phyloP scores from a whole-genome alignment of 2,888 invertebrate species.

The Nomada flava region DNA sequence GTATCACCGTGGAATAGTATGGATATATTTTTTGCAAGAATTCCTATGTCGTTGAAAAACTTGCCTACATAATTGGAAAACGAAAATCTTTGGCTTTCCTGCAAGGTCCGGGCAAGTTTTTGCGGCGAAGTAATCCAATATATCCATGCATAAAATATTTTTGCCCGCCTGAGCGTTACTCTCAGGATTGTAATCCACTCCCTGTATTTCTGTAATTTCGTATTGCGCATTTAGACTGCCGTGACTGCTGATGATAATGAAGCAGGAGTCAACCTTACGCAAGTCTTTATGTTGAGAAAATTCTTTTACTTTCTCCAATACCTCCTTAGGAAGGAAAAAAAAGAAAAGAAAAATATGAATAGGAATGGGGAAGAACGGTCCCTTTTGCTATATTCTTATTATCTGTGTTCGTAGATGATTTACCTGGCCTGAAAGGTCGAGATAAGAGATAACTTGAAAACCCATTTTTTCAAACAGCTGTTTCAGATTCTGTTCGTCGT shows the following conservation, averaged over 20 bases:
- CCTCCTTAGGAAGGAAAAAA: slow-evolving; percentile 70
- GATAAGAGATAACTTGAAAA: slow-evolving; percentile 71
- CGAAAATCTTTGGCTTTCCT: slow-evolving; percentile 87
- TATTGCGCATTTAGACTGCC: slow-evolving; percentile 70
- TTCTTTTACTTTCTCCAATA: slow-evolving; percentile 66
- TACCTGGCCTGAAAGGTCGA: slow-evolving; percentile 76
- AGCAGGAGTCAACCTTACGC: slow-evolving; percentile 77
- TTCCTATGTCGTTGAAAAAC: slow-evolving; percentile 10
- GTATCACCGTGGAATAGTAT: neutral
- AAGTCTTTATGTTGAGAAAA: slow-evolving; percentile 75
- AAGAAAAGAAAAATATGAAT: neutral
- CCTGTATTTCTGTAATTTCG: slow-evolving; percentile 73
- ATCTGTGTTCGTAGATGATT: neutral
- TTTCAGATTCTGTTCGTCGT: slow-evolving; percentile 76
- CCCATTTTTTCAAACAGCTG: slow-evolving; percentile 80
- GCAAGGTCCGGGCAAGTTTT: slow-evolving; percentile 84
- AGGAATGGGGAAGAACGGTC: slow-evolving; percentile 8
- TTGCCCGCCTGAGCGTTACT: slow-evolving; percentile 37
- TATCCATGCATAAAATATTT: slow-evolving; percentile 72
- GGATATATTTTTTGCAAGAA: neutral
- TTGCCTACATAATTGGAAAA: slow-evolving; percentile 86
- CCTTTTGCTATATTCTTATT: slow-evolving; percentile 5
- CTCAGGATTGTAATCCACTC: slow-evolving; percentile 66
- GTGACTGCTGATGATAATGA: slow-evolving; percentile 80
- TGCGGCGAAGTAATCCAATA: slow-evolving; percentile 83